Percentiles rank a stretch among this genome's conserved stretches.
phyloP scores from a whole-genome alignment of 2,888 invertebrate genomes.

The Hipparchia semele region DNA sequence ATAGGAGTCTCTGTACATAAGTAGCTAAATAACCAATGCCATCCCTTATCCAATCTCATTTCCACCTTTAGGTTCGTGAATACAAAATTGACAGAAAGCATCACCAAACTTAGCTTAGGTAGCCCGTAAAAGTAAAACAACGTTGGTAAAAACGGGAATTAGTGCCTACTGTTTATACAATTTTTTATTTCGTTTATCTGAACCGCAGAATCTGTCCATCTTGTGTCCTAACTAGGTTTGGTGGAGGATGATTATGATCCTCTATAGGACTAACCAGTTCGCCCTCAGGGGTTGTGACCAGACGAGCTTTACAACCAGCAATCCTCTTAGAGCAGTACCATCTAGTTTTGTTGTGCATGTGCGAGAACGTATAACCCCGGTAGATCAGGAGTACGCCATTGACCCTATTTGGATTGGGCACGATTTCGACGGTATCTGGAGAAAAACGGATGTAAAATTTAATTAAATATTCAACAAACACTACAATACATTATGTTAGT shows the following conservation, averaged over 20 bases:
- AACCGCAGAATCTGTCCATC: conserved; percentile 15
- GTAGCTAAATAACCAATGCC: too few species aligned
- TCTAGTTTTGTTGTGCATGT: conserved; percentile 48
- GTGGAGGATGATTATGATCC: conserved; percentile 45
- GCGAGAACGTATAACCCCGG: conserved; percentile 35
- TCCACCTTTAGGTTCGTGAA: too few species aligned
- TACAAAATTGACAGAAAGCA: too few species aligned
- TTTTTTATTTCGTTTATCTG: background rate
- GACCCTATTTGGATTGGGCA: conserved; percentile 34
- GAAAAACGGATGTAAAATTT: background rate
- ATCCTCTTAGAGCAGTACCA: conserved; percentile 58
- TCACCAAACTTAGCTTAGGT: too few species aligned
- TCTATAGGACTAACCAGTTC: conserved; percentile 38
- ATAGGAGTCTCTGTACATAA: too few species aligned
- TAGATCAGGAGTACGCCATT: conserved; percentile 34
- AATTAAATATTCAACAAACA: background rate
- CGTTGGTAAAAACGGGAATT: too few species aligned
- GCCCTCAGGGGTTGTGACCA: conserved; percentile 43
- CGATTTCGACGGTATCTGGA: conserved; percentile 34
- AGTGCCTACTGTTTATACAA: too few species aligned
- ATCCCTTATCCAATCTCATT: too few species aligned
- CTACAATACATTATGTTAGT: too few species aligned
- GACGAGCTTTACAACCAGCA: conserved; percentile 50
- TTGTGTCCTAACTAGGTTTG: conserved; percentile 8
- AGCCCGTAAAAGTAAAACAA: too few species aligned